A percentile compares a stretch with the other conserved stretches of the same genome.
Conservation (phyloP, 1,140 invertebrate species). For the Whitmania pigra region DNA sequence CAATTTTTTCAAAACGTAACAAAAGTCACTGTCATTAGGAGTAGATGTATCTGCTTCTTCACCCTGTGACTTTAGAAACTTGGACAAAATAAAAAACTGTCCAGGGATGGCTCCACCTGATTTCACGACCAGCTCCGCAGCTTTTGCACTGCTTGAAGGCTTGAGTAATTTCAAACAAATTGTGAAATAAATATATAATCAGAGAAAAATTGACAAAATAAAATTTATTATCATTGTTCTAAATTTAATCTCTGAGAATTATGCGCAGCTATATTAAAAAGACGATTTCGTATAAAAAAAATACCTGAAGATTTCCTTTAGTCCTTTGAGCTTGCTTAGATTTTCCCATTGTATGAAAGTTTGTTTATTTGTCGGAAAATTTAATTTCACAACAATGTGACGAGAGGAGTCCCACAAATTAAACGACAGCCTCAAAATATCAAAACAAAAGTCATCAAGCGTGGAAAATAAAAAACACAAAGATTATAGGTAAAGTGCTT, state of each 20-base stretch:
- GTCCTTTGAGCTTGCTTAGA: slow-evolving; percentile 59
- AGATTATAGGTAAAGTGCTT: no score
- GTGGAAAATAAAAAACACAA: no score
- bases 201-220: no score
- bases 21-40: slow-evolving; percentile 33
- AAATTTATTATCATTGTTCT: no score
- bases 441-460: no score
- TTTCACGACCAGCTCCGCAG: slow-evolving; percentile 56
- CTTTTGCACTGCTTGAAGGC: slow-evolving; percentile 68
- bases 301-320: slow-evolving; percentile 64
- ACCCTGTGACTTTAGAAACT: background rate
- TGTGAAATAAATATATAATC: no score
- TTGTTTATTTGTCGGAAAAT: no score
- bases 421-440: no score
- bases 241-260: no score
- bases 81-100: slow-evolving; percentile 27
- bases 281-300: slow-evolving; percentile 24
- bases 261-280: background rate
- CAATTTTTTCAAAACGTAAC: slow-evolving; percentile 47
- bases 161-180: slow-evolving; percentile 39
- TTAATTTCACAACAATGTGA: no score
- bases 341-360: slow-evolving; percentile 43
- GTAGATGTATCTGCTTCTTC: background rate
- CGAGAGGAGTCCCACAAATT: no score
- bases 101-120: slow-evolving; percentile 36